Conservation (phyloP, 2,888 invertebrate species). For the Pteria penguin region DNA sequence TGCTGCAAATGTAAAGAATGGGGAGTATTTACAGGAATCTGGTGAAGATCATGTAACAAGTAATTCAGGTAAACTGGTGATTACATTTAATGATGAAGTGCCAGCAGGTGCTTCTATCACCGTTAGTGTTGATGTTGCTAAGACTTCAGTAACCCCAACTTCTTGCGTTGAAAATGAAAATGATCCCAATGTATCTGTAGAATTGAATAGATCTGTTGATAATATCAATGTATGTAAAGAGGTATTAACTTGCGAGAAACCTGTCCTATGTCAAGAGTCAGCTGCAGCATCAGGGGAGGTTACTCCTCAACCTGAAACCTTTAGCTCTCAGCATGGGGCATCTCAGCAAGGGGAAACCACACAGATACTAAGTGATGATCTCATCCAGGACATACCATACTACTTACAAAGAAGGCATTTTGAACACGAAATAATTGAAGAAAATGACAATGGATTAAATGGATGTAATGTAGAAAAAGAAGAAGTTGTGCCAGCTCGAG, state of each 20-base stretch:
- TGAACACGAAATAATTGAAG: slow-evolving; percentile 38
- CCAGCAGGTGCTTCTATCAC: slow-evolving; percentile 54
- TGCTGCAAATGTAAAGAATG: slow-evolving; percentile 22
- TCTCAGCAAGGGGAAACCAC: slow-evolving; percentile 7
- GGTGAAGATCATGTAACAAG: slow-evolving; percentile 8
- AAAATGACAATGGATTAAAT: background rate
- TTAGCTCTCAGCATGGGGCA: slow-evolving; percentile 4
- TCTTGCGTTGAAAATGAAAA: background rate
- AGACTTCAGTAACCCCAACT: background rate
- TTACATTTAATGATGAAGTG: slow-evolving; percentile 29
- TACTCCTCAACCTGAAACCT: background rate
- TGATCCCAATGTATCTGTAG: background rate
- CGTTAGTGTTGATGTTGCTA: slow-evolving; percentile 45
- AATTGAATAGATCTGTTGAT: background rate
- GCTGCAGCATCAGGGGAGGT: slow-evolving; percentile 22
- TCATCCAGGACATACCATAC: slow-evolving; percentile 78
- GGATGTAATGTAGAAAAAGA: background rate
- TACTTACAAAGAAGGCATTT: slow-evolving; percentile 57
- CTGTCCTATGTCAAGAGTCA: background rate
- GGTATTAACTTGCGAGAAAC: background rate
- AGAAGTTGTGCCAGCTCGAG: background rate
- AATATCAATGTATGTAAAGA: background rate
- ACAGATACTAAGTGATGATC: slow-evolving; percentile 51
- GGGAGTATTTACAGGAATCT: background rate
- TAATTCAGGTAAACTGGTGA: slow-evolving; percentile 20